phyloP scores from a whole-genome alignment of 2,797 vertebrate genomes.

The Trematomus bernacchii region DNA sequence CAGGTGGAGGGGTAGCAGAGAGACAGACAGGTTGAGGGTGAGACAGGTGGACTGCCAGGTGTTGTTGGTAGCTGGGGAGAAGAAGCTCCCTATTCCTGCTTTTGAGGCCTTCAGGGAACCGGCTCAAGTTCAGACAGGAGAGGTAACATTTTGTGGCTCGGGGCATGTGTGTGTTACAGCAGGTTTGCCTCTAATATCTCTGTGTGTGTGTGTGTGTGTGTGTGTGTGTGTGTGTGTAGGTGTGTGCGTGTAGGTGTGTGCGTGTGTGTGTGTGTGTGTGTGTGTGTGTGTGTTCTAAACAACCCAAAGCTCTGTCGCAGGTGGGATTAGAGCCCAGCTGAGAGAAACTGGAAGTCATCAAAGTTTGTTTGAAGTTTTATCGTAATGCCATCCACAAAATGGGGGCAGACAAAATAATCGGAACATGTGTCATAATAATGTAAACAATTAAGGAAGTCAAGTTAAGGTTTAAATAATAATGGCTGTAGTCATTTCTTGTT shows the following conservation, averaged over 20 bases:
- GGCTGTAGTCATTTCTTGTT: background rate
- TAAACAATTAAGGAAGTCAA: background rate
- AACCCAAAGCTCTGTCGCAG: conserved; percentile 26
- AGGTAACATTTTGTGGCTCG: conserved; percentile 27
- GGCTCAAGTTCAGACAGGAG: conserved; percentile 71
- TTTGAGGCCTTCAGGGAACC: conserved; percentile 54
- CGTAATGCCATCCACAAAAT: background rate
- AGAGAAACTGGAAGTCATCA: conserved; percentile 17
- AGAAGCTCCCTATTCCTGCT: conserved; percentile 37
- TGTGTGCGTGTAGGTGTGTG: conserved; percentile 15
- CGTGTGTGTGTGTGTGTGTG: background rate
- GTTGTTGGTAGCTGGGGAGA: conserved; percentile 43
- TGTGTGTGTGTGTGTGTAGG: background rate
- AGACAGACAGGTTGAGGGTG: conserved; percentile 18
- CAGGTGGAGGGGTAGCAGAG: conserved; percentile 32
- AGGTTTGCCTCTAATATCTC: conserved; percentile 1
- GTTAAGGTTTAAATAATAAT: background rate
- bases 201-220: background rate
- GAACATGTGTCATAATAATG: conserved; percentile 3
- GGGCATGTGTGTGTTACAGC: conserved; percentile 30
- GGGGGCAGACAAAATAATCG: conserved; percentile 38
- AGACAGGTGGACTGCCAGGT: conserved; percentile 61
- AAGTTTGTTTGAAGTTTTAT: background rate
- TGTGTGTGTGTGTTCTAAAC: conserved; percentile 1
- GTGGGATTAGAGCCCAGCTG: conserved; percentile 18